These are phyloP conservation scores for Plusia festucae DNA, from an alignment of 2,888 invertebrate species.

Conservation along the genomic window DNA sequence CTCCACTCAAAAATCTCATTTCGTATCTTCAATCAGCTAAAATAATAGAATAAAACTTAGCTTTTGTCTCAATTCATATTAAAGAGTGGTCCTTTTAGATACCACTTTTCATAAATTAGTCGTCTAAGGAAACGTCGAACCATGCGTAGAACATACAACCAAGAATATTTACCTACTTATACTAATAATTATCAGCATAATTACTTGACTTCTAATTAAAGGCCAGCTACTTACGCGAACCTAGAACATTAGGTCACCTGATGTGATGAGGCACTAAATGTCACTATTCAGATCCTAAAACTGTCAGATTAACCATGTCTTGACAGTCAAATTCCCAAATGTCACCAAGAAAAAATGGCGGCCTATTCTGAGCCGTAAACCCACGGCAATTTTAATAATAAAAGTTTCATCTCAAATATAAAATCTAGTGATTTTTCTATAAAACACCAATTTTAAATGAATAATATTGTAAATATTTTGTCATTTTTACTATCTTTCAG, in stretches of 20 bases:
- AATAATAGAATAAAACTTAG: background rate
- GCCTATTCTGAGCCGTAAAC: conserved; percentile 30
- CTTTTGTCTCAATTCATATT: conserved; percentile 18
- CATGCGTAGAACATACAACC: no score
- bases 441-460: conserved; percentile 53
- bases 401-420: conserved; percentile 18
- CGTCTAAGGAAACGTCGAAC: no score
- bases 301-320: background rate
- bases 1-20: background rate
- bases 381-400: background rate
- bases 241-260: no score
- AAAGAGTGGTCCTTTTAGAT: background rate
- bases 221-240: no score
- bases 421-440: conserved; percentile 30
- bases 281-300: background rate
- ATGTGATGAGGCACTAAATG: no score
- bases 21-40: background rate
- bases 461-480: conserved; percentile 58
- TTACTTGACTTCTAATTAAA: no score
- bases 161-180: no score
- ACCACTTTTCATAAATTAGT: conserved; percentile 5
- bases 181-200: no score
- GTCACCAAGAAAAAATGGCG: background rate
- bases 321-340: background rate
- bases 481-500: conserved; percentile 44